Conservation (phyloP, 2,888 invertebrate species). For the Masnerella sp. region DNA sequence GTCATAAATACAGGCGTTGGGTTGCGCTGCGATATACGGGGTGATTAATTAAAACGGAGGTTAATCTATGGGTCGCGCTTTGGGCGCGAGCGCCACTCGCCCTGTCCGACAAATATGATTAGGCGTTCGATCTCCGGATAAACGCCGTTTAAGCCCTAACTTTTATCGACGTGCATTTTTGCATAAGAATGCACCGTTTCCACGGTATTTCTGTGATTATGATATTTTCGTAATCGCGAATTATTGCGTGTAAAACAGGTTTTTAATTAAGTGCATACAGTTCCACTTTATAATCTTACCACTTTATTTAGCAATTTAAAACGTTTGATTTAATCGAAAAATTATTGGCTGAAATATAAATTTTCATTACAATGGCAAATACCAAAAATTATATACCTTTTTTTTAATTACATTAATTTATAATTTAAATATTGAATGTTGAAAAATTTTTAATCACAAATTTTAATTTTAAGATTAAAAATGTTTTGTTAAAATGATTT, state of each 20-base stretch:
- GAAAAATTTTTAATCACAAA: background rate
- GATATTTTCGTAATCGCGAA: slow-evolving; percentile 11
- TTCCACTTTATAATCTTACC: background rate
- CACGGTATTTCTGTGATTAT: slow-evolving; percentile 2
- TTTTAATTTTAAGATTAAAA: background rate
- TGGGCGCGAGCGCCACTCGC: slow-evolving; percentile 68
- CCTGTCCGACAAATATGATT: slow-evolving; percentile 66
- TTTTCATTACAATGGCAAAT: too few species aligned
- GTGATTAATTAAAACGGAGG: slow-evolving; percentile 74
- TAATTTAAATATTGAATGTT: too few species aligned
- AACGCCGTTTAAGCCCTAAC: slow-evolving; percentile 9
- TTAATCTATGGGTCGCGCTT: slow-evolving; percentile 71
- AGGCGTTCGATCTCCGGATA: slow-evolving; percentile 33
- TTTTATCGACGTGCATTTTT: slow-evolving; percentile 20
- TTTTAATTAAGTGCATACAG: slow-evolving; percentile 12
- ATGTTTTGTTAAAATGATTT: too few species aligned
- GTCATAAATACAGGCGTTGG: slow-evolving; percentile 44
- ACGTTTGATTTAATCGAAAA: slow-evolving; percentile 1
- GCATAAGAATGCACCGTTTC: background rate
- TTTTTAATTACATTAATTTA: too few species aligned
- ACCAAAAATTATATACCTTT: too few species aligned
- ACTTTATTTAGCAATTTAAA: background rate
- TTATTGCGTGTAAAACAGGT: slow-evolving; percentile 24
- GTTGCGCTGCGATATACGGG: slow-evolving; percentile 53
- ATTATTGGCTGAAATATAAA: too few species aligned